Conservation (phyloP, 2,797 vertebrate species). For the Halcyon leucocephala region DNA sequence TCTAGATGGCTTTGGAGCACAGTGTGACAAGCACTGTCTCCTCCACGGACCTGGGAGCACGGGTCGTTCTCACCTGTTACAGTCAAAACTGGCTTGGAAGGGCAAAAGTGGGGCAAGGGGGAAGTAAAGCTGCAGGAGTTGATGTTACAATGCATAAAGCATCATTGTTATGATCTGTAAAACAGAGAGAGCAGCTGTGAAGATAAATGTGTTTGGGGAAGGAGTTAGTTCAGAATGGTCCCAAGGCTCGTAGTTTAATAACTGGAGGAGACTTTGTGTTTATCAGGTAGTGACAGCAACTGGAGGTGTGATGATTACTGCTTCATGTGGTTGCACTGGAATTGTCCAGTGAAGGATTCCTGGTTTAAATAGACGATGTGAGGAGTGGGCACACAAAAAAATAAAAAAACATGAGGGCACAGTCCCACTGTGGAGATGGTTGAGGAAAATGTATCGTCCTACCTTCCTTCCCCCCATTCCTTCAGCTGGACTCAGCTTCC, state of each 20-base stretch:
- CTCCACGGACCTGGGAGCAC: neutral
- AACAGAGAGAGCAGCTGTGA: neutral
- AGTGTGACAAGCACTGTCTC: neutral
- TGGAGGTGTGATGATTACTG: neutral
- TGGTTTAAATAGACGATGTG: neutral
- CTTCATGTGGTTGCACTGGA: neutral
- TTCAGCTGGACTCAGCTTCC: neutral
- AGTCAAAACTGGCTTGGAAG: neutral
- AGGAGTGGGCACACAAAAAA: neutral
- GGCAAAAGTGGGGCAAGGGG: neutral
- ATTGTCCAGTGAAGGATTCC: neutral
- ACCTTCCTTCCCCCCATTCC: neutral
- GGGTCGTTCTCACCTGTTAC: neutral
- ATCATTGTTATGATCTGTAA: neutral
- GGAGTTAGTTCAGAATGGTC: neutral
- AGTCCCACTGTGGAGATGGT: neutral
- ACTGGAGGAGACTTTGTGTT: neutral
- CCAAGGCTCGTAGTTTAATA: neutral
- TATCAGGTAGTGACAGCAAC: neutral
- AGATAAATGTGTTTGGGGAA: neutral
- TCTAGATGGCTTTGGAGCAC: neutral
- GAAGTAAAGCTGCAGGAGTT: neutral
- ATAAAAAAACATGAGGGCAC: neutral
- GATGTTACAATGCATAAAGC: neutral
- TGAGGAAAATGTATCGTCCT: neutral